Conservation (phyloP, 2,113 vertebrate species). For the Pagrus major region DNA sequence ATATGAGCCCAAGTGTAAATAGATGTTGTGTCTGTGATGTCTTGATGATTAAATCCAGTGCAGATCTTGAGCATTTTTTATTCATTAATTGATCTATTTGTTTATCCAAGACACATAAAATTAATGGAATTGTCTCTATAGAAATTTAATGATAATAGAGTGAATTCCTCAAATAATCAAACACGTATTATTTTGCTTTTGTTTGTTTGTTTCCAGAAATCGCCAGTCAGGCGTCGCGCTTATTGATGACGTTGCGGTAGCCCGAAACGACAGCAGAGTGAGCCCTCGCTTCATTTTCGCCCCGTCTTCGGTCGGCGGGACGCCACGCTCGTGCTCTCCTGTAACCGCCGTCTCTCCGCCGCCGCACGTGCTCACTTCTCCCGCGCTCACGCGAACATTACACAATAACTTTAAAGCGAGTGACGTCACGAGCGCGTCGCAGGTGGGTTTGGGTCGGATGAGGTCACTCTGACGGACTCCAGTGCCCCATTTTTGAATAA, state of each 20-base stretch:
- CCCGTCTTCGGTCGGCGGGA: not conserved
- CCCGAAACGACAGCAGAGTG: conserved; percentile 23
- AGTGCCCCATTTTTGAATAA: conserved; percentile 81
- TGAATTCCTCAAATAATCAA: too few species aligned
- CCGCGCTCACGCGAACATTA: not conserved
- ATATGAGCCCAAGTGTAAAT: too few species aligned
- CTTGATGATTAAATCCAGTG: too few species aligned
- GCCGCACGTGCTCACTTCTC: not conserved
- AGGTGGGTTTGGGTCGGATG: too few species aligned
- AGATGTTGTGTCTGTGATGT: not conserved
- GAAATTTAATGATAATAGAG: too few species aligned
- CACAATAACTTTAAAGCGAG: accelerated
- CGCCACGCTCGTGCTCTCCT: not conserved
- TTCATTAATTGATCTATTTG: too few species aligned
- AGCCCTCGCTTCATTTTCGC: accelerated
- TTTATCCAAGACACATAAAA: too few species aligned
- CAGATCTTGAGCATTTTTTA: too few species aligned
- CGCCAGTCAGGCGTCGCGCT: too few species aligned
- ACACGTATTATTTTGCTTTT: too few species aligned
- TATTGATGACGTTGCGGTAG: not conserved
- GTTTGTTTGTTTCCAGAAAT: not conserved
- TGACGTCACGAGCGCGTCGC: too few species aligned
- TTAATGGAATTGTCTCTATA: too few species aligned
- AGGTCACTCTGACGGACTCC: not conserved
- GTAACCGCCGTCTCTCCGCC: accelerated